phyloP scores from a whole-genome alignment of 2,888 invertebrate species.

The Spisula subtruncata region DNA sequence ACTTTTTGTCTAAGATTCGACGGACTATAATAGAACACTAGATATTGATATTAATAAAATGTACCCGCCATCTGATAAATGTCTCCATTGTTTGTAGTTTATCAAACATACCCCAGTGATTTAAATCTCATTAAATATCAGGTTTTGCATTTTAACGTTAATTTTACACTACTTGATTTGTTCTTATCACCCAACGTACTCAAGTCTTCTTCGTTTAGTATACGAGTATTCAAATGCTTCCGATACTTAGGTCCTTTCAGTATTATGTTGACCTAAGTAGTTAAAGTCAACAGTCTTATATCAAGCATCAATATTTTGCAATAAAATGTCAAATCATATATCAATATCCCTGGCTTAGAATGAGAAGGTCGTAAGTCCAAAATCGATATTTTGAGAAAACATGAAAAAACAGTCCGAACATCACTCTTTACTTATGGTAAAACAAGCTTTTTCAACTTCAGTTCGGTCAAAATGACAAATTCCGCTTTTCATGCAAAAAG shows the following conservation, averaged over 20 bases:
- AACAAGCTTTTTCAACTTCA: too few species aligned
- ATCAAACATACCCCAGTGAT: conserved; percentile 7
- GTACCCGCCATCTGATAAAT: conserved; percentile 6
- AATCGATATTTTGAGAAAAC: too few species aligned
- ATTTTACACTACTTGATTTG: background rate
- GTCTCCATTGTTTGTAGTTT: background rate
- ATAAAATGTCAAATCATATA: background rate
- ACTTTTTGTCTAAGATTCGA: background rate
- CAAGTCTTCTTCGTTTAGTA: background rate
- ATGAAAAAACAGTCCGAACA: too few species aligned
- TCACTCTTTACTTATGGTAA: too few species aligned
- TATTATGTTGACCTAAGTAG: background rate
- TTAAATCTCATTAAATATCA: conserved; percentile 11
- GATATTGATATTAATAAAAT: background rate
- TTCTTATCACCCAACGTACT: background rate
- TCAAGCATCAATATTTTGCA: background rate
- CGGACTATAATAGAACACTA: background rate
- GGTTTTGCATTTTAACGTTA: conserved; percentile 5
- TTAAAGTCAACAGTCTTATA: background rate
- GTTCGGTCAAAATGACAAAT: too few species aligned
- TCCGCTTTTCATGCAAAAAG: too few species aligned
- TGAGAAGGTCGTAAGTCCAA: too few species aligned
- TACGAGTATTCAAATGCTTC: background rate
- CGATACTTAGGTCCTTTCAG: background rate
- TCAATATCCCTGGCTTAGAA: too few species aligned